A percentile compares a stretch with the other conserved stretches of the same genome.
Evolutionary conservation across 2,797 vertebrate species (phyloP).

Genomic region (Chelonia mydas): DNA sequence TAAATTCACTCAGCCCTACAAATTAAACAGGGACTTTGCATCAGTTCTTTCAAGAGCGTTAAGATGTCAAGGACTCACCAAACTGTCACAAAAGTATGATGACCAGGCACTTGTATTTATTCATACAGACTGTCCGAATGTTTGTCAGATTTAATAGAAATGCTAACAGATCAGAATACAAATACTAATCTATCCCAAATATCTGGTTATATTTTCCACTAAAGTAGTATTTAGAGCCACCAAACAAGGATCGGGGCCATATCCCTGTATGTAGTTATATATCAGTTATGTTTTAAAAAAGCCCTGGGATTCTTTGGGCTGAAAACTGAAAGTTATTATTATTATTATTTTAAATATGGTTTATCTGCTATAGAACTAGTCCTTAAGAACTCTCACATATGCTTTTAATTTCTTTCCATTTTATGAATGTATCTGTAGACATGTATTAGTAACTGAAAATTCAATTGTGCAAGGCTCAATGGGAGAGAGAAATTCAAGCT

Average conservation of each 20-base stretch:
- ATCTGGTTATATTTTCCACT: constrained; percentile 64
- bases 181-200: constrained; percentile 63
- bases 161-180: constrained; percentile 69
- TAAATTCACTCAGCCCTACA: constrained; percentile 72
- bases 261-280: not conserved
- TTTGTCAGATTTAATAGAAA: constrained; percentile 71
- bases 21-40: constrained; percentile 70
- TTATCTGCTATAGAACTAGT: constrained; percentile 36
- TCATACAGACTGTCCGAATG: constrained; percentile 54
- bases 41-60: constrained; percentile 73
- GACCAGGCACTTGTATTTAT: constrained; percentile 68
- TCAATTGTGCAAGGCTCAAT: not conserved
- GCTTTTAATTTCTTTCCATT: constrained; percentile 56
- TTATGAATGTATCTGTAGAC: constrained; percentile 22
- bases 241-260: constrained; percentile 9
- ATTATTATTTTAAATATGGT: not conserved
- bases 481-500: not conserved
- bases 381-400: not conserved
- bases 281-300: not conserved
- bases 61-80: constrained; percentile 71
- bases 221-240: constrained; percentile 29
- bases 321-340: not conserved
- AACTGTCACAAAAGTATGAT: constrained; percentile 72
- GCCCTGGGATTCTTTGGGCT: not conserved
- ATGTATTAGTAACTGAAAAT: constrained; percentile 54